A percentile compares a stretch with the other conserved stretches of the same genome.
Evolutionary conservation across 2,888 invertebrate genomes (phyloP).

Genomic region (Lacanobia oleracea): DNA sequence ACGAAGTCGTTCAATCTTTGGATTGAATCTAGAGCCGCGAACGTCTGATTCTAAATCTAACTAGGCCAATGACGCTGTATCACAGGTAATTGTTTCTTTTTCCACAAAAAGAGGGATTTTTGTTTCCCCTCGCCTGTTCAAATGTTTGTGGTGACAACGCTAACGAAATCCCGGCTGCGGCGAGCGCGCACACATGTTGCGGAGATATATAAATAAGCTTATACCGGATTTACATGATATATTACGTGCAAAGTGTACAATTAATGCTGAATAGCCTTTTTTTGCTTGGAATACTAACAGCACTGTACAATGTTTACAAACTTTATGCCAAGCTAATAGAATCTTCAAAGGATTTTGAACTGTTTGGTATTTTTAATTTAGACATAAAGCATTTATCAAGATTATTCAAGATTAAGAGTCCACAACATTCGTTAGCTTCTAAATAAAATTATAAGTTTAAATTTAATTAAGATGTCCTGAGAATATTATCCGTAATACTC

Average conservation of each 20-base stretch:
- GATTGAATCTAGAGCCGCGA: constrained; percentile 2
- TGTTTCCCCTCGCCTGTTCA: constrained; percentile 62
- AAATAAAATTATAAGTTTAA: constrained; percentile 12
- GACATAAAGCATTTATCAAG: constrained; percentile 25
- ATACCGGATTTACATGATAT: constrained; percentile 67
- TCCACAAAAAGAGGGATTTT: constrained; percentile 55
- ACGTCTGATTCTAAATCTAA: not conserved
- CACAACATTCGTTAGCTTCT: not conserved
- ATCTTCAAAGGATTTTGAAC: constrained; percentile 26
- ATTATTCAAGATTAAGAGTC: constrained; percentile 1
- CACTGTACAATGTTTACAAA: constrained; percentile 38
- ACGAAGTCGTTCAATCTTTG: not conserved
- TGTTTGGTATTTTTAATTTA: not conserved
- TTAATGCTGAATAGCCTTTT: constrained; percentile 59
- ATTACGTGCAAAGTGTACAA: constrained; percentile 63
- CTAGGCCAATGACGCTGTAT: constrained; percentile 16
- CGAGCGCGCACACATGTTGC: constrained; percentile 64
- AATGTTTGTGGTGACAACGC: constrained; percentile 70
- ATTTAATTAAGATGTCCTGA: constrained; percentile 36
- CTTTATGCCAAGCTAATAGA: constrained; percentile 5
- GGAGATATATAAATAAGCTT: constrained; percentile 69
- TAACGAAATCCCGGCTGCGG: constrained; percentile 68
- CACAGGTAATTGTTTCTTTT: constrained; percentile 59
- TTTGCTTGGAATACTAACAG: constrained; percentile 31
- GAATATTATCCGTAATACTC: constrained; percentile 21